Evolutionary conservation across 2,888 invertebrate species (phyloP).

Genomic region (Pelosia muscerda): DNA sequence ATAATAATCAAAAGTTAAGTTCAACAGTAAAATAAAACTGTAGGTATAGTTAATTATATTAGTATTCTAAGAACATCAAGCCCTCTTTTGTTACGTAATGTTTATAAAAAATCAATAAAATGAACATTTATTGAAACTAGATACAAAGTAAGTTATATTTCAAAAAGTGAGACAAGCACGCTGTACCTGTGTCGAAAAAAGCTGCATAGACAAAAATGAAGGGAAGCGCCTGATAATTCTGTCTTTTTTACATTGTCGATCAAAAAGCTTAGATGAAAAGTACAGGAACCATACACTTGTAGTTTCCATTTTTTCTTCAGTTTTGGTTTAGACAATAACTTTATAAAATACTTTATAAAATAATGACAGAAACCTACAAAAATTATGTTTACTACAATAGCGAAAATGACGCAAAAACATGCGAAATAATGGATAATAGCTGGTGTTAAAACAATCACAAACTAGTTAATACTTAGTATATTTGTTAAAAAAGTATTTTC

Average conservation of each 20-base stretch:
- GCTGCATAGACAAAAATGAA: neutral
- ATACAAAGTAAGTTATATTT: neutral
- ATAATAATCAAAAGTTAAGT: conserved; percentile 4
- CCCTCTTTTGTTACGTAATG: neutral
- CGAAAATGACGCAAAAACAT: no score
- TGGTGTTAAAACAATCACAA: neutral
- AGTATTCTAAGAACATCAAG: neutral
- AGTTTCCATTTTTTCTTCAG: no score
- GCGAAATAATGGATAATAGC: no score
- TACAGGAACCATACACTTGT: no score
- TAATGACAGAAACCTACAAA: neutral
- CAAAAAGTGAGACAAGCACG: neutral
- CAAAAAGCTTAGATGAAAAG: neutral
- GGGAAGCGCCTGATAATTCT: neutral
- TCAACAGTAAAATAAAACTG: neutral
- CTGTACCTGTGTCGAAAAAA: neutral
- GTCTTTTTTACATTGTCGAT: neutral
- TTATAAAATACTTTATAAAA: neutral
- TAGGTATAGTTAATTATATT: neutral
- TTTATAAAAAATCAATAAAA: neutral
- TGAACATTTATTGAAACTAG: neutral
- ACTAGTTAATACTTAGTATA: neutral
- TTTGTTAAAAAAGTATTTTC: neutral
- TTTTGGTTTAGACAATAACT: no score
- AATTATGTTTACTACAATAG: neutral